Evolutionary conservation across 2,113 vertebrate genomes (phyloP), one percentile per base, ranked within the genome.

Genomic region (Planiliza haematocheilus): DNA sequence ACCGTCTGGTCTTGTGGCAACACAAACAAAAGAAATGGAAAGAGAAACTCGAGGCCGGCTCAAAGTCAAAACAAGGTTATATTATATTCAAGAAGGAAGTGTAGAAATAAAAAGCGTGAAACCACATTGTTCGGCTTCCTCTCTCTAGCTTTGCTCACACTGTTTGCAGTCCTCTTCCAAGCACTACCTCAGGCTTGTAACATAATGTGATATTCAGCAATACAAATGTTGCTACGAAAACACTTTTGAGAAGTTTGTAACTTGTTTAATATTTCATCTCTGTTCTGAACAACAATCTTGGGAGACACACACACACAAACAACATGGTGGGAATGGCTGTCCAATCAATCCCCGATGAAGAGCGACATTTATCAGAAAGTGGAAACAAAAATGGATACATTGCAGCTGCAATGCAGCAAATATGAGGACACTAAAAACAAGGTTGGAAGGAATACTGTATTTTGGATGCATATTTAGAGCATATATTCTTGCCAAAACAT

Each of bases 61-160:
- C 66, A 86, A 87, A 79, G 74, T 80, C 79, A 82, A 4, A 52
- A 20, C 16, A 56, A 88, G 78, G 87, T 81, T 64, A 59, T 10
- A 24, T 7, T 39, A 65, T 76, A 57, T 78, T 72, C 30, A 49
- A 83, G 39, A 46, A 38, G 57, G 51, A 81, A 70, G 24, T 8
- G 18, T 17, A 59, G 48, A 50, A 49, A 70, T n/a, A 45, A 59
- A 45, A 4, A 17, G 11, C 16, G 34, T n/a, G 9, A 71, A 74
- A 64, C 16, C 43, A 59, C 30, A 9, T 7, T 45, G 17, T n/a
- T 24, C 38, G 39, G 16, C 61, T 77, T 81, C 74, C 39, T 49
- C 68, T 67, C 37, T 75, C 45, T 11, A 48, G 57, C 10, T 21
- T 66, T 7, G 30, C 53, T 70, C 2, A 21, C n/a, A 9, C 45